Percentiles rank a stretch among this genome's conserved stretches.
phyloP scores from a whole-genome alignment of 2,888 invertebrate genomes.

The Lycocerus yunnanus region DNA sequence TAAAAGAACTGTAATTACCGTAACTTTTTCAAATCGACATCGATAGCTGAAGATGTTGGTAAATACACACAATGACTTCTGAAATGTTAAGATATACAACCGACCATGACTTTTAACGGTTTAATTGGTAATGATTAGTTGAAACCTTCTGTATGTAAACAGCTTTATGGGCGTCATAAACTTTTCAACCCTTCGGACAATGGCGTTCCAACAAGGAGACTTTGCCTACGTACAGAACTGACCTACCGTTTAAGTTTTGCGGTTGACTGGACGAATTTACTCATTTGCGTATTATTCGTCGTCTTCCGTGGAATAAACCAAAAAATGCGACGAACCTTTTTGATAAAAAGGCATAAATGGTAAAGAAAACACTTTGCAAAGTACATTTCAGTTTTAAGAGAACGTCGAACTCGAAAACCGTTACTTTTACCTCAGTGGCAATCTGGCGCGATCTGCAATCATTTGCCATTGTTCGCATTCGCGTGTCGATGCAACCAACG shows the following conservation, averaged over 20 bases:
- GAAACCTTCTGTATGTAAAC: conserved; percentile 63
- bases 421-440: conserved; percentile 45
- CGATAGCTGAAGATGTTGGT: not conserved
- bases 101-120: conserved; percentile 42
- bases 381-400: conserved; percentile 21
- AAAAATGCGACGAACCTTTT: not conserved
- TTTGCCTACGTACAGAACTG: not conserved
- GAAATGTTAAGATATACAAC: conserved; percentile 9
- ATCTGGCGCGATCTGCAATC: conserved; percentile 40
- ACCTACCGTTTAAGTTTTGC: not conserved
- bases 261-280: not conserved
- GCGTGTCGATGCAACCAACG: conserved; percentile 36
- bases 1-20: conserved; percentile 44
- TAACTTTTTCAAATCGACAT: conserved; percentile 39
- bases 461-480: conserved; percentile 38
- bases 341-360: not conserved
- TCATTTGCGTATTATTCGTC: not conserved
- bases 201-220: not conserved
- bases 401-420: conserved; percentile 44
- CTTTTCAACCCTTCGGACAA: conserved; percentile 33
- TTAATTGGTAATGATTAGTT: conserved; percentile 59
- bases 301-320: not conserved
- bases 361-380: too few species aligned
- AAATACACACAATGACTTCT: not conserved
- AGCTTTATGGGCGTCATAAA: conserved; percentile 64